Evolutionary conservation across 2,888 invertebrate genomes (phyloP).

Genomic region (Loripinus fragilis): DNA sequence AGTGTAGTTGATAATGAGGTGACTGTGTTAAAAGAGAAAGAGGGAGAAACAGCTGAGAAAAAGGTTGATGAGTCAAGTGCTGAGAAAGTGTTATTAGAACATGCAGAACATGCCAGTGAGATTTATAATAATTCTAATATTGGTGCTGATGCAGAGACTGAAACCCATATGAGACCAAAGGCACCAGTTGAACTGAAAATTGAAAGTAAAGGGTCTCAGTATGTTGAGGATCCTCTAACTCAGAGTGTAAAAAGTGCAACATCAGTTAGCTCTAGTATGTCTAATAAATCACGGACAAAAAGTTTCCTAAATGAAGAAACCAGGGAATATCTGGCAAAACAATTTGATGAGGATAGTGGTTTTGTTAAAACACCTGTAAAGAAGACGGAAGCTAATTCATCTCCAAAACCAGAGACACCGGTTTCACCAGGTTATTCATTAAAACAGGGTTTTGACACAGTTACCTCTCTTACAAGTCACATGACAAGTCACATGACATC

Average conservation of each 20-base stretch:
- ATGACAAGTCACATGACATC: slow-evolving; percentile 63
- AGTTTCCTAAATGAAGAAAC: slow-evolving; percentile 90
- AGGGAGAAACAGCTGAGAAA: too few relatives aligned
- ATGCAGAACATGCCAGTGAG: background rate
- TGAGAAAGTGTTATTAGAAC: background rate
- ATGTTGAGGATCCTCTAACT: background rate
- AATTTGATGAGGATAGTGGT: slow-evolving; percentile 80
- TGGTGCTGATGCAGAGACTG: background rate
- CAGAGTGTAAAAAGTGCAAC: background rate
- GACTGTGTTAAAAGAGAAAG: too few relatives aligned
- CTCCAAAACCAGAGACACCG: background rate
- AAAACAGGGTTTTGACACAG: background rate
- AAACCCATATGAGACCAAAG: background rate
- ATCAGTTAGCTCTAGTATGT: background rate
- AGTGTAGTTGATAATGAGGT: too few relatives aligned
- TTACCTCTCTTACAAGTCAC: slow-evolving; percentile 27
- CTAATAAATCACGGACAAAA: background rate
- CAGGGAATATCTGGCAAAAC: slow-evolving; percentile 89
- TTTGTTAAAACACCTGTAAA: slow-evolving; percentile 8
- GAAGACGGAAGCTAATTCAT: slow-evolving; percentile 1
- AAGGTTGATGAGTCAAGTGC: background rate
- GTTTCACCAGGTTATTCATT: background rate
- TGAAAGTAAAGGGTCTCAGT: background rate
- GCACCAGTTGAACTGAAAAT: background rate
- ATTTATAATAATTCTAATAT: background rate